Evolutionary conservation across 2,888 invertebrate species (phyloP), one percentile per base, ranked within the genome.

Genomic region (Hirudinaria manillensis): DNA sequence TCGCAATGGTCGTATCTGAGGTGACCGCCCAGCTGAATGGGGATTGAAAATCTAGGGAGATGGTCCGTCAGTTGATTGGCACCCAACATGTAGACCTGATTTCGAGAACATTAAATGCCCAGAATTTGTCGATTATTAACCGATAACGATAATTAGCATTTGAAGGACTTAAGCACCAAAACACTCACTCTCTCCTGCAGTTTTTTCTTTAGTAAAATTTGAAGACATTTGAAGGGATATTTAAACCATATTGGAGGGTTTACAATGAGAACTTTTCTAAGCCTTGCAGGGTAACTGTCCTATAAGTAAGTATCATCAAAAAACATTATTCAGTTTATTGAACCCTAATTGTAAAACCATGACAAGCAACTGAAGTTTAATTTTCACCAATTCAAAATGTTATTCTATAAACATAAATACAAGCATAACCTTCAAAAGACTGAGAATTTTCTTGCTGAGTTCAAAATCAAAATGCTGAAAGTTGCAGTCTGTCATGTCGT

Each of bases 401-500:
- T 61, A 21, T 10, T 27, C 24, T 10, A 61, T n/a, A 27, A 29
- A 61, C 10, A 27, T n/a, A 61, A 61, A 27, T n/a, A 27, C n/a
- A 6, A 27, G n/a, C 32, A 76, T 89, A 88, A 95, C 96, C 92
- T 96, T 97, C 67, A 97, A 88, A 85, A 97, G 89, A 74, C 93
- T 94, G 82, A 97, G 90, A 83, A 97, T 96, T 87, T 96, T 96
- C 88, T 95, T 94, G 77, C 95, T 95, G 79, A 97, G 89, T 84
- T 96, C 96, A 85, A 96, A 96, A 87, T 97, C 96, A 86, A 97
- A 97, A 89, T 97, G 94, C 80, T 93, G 92, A 88, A 95, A 95
- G 87, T 94, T 95, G 79, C 95, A 95, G 85, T 93, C 93, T 32
- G 94, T 93, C 97, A 97, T 97, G 87, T 97, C 96, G 88, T 97